A percentile compares a stretch with the other conserved stretches of the same genome.
Evolutionary conservation across 37 sponge, comb jelly and placozoan species (phyloP).

Genomic region (Cliona cf. orientalis): DNA sequence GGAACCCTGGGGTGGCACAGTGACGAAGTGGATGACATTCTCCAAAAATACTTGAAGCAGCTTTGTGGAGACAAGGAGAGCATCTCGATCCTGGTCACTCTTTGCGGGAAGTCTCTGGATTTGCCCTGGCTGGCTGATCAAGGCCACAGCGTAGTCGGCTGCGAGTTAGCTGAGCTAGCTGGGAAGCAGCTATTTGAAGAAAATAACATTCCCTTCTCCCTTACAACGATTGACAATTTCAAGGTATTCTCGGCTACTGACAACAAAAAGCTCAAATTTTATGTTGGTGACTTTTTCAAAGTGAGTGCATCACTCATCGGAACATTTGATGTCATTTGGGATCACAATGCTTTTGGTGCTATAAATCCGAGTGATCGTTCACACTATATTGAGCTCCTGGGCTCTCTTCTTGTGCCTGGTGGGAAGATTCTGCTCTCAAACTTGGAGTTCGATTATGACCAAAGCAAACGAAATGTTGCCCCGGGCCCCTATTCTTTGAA

Average conservation of each 20-base stretch:
- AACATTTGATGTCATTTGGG: slow-evolving; percentile 77
- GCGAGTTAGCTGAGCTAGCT: slow-evolving; percentile 58
- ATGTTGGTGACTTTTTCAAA: slow-evolving; percentile 54
- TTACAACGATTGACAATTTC: slow-evolving; percentile 1
- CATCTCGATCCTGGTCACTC: slow-evolving; percentile 53
- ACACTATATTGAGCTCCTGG: slow-evolving; percentile 16
- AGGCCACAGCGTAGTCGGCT: slow-evolving; percentile 67
- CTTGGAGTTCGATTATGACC: slow-evolving; percentile 52
- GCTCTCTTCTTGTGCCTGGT: slow-evolving; percentile 19
- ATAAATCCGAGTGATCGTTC: slow-evolving; percentile 42
- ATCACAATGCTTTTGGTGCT: slow-evolving; percentile 56
- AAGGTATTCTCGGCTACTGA: slow-evolving; percentile 47
- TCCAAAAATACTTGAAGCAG: slow-evolving; percentile 14
- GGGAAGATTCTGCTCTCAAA: slow-evolving; percentile 43
- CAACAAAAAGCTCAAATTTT: slow-evolving; percentile 25
- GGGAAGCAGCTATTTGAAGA: slow-evolving; percentile 44
- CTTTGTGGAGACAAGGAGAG: not conserved
- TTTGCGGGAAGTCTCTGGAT: slow-evolving; percentile 74
- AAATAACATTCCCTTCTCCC: slow-evolving; percentile 41
- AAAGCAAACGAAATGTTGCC: not conserved
- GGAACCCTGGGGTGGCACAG: slow-evolving; percentile 46
- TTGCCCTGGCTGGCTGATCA: slow-evolving; percentile 47
- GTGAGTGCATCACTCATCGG: slow-evolving; percentile 17
- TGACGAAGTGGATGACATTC: slow-evolving; percentile 6
- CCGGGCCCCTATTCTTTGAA: slow-evolving; percentile 61